A percentile compares a stretch with the other conserved stretches of the same genome.
phyloP scores from a whole-genome alignment of 2,888 invertebrate genomes.

The Ametastegia equiseti region DNA sequence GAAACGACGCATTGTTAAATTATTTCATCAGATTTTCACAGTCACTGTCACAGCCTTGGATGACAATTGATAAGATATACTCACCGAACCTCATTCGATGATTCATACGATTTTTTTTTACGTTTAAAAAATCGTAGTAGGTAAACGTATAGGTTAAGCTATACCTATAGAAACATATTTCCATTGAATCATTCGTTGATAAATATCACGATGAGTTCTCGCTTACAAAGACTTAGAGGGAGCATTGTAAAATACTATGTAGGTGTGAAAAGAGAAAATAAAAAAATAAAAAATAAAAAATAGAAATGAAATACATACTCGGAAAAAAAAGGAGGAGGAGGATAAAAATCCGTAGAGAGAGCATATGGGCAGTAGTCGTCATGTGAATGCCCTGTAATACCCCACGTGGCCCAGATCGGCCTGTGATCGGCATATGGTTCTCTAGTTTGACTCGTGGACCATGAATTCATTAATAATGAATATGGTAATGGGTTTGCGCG shows the following conservation, averaged over 20 bases:
- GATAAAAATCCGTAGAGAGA: not conserved
- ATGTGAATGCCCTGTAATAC: constrained; percentile 40
- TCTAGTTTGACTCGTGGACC: constrained; percentile 50
- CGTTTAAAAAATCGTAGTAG: not conserved
- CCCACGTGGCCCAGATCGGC: constrained; percentile 46
- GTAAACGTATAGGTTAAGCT: no score
- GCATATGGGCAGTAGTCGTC: constrained; percentile 38
- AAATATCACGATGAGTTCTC: not conserved
- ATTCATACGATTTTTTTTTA: not conserved
- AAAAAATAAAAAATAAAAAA: not conserved
- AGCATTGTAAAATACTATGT: not conserved
- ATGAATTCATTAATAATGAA: constrained; percentile 63
- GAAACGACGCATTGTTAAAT: not conserved
- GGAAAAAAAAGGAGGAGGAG: not conserved
- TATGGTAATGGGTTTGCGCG: constrained; percentile 62
- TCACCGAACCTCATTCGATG: not conserved
- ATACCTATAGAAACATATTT: not conserved
- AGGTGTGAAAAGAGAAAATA: not conserved
- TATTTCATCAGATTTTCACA: not conserved
- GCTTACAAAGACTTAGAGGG: not conserved
- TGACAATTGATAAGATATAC: not conserved
- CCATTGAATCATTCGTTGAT: not conserved
- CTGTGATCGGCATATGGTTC: constrained; percentile 43
- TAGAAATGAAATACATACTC: not conserved
- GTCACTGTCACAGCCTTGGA: not conserved